Base-by-base conservation (phyloP, 1,140 invertebrate species). In the Megathymus violae region DNA sequence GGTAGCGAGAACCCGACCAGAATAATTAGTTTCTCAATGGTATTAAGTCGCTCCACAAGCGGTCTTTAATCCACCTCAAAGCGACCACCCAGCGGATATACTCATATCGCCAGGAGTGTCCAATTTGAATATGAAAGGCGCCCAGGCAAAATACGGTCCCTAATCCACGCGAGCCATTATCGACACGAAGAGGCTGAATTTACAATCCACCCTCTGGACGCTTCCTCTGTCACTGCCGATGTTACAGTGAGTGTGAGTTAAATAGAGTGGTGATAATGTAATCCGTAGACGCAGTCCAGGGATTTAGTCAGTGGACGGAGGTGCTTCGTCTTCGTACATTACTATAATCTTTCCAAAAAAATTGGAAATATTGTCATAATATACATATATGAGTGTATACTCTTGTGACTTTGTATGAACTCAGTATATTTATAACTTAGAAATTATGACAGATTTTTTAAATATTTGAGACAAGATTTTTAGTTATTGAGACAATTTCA, bases 121-220 rank as follows among this genome's bases (percentile, higher is more conserved):
- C 51, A 36, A 54, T 54, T 54, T 54, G 51, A 54, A 54, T 54
- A 14, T 54, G 51, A 54, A 54, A 54, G 51, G 51, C 51, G 38
- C 36, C 19, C 15, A 41, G 41, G 38, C 52, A 44, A 56, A 56
- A 56, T 56, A 44, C 40, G 40, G 27, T 7, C 40, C 52, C 43
- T 56, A 43, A 56, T 56, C 43, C 40, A 13, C 52, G 44, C 52
- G 31, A 40, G 43, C 52, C 52, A 56, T 56, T 56, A 56, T 56
- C 52, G 38, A 56, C 52, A 56, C 44, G 43, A 56, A 40, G 52
- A 56, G 52, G 38, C 25, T 56, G 40, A 31, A 34, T 56, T 56
- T 56, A 56, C 52, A 56, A 56, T 22, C 38, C 51, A 17, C 36
- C 13, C n/a, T 4, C 6, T 41, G 51, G 38, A 43, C 51, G 43